These are phyloP conservation scores for Phainopepla nitens DNA, from an alignment of 2,113 vertebrate genomes.

Conservation along the genomic window DNA sequence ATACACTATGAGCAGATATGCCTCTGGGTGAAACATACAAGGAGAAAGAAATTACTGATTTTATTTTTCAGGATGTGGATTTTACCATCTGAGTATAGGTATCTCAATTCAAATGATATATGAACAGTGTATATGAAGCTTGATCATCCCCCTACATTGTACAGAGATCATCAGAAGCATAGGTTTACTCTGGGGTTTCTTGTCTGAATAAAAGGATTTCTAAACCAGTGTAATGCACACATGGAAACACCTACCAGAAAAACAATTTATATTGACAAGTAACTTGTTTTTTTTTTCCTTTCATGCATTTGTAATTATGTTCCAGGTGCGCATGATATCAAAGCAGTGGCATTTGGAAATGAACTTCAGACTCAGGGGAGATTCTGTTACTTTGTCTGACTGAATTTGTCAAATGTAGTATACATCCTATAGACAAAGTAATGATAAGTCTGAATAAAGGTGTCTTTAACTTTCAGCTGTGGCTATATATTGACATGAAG, in stretches of 20 bases:
- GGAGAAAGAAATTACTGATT: background rate
- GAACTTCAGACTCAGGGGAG: background rate
- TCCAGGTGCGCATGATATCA: background rate
- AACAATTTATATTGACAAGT: background rate
- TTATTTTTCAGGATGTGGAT: background rate
- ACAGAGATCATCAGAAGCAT: background rate
- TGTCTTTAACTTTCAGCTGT: background rate
- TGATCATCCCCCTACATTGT: background rate
- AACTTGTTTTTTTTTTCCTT: background rate
- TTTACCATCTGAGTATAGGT: background rate
- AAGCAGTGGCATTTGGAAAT: background rate
- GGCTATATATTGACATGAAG: background rate
- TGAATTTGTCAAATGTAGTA: background rate
- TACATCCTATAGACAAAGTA: background rate
- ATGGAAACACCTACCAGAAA: background rate
- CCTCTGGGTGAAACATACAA: background rate
- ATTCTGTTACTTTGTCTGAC: background rate
- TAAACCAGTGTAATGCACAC: background rate
- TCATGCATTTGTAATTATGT: background rate
- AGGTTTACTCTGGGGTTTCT: background rate
- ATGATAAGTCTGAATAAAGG: background rate
- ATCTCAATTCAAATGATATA: background rate
- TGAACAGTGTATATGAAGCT: background rate
- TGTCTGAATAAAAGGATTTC: background rate
- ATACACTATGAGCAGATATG: background rate